These are phyloP conservation scores for Sisor rabdophorus DNA, from an alignment of 2,113 vertebrate genomes.

Conservation along the genomic window DNA sequence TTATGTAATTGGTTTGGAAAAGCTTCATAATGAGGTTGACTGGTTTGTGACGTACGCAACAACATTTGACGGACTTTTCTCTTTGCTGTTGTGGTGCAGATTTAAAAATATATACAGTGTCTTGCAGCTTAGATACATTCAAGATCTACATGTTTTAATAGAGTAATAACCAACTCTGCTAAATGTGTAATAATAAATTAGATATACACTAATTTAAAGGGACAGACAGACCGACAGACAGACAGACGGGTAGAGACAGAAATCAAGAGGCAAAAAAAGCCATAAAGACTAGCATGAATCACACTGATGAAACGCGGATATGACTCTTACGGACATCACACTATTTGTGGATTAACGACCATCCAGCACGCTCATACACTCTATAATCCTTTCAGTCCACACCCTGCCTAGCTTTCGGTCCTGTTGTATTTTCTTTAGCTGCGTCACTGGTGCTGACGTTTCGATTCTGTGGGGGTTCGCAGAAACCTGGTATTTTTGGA, in stretches of 20 bases:
- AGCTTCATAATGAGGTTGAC: neutral
- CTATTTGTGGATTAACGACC: slow-evolving; percentile 40
- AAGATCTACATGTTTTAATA: neutral
- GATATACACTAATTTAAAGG: neutral
- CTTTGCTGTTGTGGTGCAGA: neutral
- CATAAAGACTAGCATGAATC: neutral
- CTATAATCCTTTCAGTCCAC: neutral
- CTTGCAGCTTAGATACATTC: neutral
- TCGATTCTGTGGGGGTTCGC: neutral
- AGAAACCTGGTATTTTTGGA: neutral
- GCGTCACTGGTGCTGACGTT: neutral
- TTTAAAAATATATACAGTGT: neutral
- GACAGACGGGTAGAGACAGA: neutral
- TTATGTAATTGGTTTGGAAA: neutral
- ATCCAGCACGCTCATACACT: slow-evolving; percentile 35
- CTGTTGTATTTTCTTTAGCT: neutral
- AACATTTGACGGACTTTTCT: neutral
- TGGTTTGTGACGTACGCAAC: neutral
- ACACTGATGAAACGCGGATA: neutral
- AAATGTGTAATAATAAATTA: neutral
- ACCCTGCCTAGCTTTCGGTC: neutral
- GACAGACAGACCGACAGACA: neutral
- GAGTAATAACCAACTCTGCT: neutral
- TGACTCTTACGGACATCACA: neutral
- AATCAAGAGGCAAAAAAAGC: neutral